A percentile compares a stretch with the other conserved stretches of the same genome.
Conservation (phyloP, 2,797 vertebrate genomes). For the Chiroxiphia lanceolata region DNA sequence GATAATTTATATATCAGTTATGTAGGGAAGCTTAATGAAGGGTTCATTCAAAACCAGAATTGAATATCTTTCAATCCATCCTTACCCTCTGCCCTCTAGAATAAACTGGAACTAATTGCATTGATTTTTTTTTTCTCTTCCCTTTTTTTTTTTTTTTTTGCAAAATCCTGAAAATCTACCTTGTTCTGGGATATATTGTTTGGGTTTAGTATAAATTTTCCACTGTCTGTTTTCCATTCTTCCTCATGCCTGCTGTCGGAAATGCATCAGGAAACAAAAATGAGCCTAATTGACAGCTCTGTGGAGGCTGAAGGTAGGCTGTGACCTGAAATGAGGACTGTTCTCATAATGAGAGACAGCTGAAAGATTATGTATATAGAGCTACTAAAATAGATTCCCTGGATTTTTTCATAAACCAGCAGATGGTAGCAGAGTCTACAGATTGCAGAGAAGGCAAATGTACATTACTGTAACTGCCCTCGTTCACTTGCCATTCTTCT, state of each 20-base stretch:
- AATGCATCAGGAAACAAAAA: constrained; percentile 18
- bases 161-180: background rate
- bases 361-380: constrained; percentile 16
- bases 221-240: background rate
- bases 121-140: background rate
- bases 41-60: background rate
- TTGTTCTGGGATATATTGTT: background rate
- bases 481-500: constrained; percentile 46
- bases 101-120: background rate
- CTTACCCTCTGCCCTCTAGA: background rate
- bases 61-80: background rate
- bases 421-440: constrained; percentile 75
- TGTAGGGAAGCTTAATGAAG: background rate
- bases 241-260: background rate
- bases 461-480: background rate
- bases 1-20: background rate
- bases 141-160: rapidly evolving
- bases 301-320: constrained; percentile 25
- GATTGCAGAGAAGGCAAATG: background rate
- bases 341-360: constrained; percentile 38
- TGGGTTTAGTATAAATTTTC: background rate
- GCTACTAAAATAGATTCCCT: constrained; percentile 15
- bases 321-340: constrained; percentile 24
- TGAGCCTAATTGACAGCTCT: constrained; percentile 26
- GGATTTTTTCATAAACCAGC: constrained; percentile 61